These are phyloP conservation scores for Jacana jacana DNA, from an alignment of 2,113 vertebrate species.

Conservation along the genomic window DNA sequence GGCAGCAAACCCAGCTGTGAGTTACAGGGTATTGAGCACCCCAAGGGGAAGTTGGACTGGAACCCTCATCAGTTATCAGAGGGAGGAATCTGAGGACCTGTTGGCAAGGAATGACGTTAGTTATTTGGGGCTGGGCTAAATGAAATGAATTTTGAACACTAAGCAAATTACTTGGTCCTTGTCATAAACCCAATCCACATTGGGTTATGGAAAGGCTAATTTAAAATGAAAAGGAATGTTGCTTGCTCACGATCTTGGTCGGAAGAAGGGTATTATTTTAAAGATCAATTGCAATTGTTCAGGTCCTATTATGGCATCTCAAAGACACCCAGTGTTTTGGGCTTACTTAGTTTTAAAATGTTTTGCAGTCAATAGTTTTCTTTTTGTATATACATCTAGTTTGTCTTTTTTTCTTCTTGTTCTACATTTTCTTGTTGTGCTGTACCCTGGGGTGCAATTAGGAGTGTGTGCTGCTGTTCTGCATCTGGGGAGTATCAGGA, in stretches of 20 bases:
- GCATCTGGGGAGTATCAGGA: constrained; percentile 35
- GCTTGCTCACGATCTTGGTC: neutral
- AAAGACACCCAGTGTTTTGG: neutral
- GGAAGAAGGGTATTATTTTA: neutral
- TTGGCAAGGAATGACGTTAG: neutral
- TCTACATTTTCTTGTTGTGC: neutral
- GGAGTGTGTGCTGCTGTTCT: constrained; percentile 21
- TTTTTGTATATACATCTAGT: neutral
- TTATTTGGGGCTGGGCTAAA: neutral
- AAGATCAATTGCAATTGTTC: neutral
- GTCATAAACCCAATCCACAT: neutral
- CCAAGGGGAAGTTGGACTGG: neutral
- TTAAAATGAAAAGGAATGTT: neutral
- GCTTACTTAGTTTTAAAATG: neutral
- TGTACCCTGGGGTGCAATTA: constrained; percentile 39
- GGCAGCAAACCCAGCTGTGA: neutral
- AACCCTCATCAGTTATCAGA: neutral
- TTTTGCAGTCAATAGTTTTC: neutral
- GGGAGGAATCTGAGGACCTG: neutral
- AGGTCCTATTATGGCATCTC: neutral
- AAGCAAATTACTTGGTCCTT: neutral
- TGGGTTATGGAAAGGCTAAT: neutral
- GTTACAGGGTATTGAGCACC: neutral
- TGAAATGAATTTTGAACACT: neutral
- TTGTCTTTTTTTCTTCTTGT: neutral